phyloP scores from a whole-genome alignment of 2,888 invertebrate species.

The Ernsta delagoae region DNA sequence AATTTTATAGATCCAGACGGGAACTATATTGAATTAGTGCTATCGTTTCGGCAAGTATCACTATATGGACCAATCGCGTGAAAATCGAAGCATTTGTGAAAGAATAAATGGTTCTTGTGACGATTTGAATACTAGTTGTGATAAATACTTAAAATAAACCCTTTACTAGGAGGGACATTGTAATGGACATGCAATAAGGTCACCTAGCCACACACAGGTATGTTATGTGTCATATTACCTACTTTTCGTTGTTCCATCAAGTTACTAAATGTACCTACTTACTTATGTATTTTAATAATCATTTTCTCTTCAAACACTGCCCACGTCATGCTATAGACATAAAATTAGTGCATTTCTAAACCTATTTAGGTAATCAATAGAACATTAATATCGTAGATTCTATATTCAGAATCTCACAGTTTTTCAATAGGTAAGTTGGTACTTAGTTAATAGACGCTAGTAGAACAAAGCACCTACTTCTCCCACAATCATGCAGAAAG shows the following conservation, averaged over 20 bases:
- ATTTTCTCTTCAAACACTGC: too few species aligned
- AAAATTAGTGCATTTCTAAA: too few species aligned
- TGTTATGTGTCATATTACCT: background rate
- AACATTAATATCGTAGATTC: too few species aligned
- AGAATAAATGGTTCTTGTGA: too few species aligned
- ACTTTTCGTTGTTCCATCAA: too few species aligned
- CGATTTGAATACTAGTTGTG: background rate
- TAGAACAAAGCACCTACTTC: too few species aligned
- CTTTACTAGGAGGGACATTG: background rate
- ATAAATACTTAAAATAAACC: background rate
- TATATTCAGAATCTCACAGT: too few species aligned
- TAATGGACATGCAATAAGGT: background rate
- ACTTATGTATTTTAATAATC: background rate
- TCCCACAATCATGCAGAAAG: too few species aligned
- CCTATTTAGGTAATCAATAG: too few species aligned
- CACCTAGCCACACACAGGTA: slow-evolving; percentile 17
- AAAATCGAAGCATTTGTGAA: background rate
- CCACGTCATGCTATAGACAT: background rate
- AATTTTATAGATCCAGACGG: slow-evolving; percentile 26
- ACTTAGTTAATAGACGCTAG: too few species aligned
- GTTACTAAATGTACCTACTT: background rate
- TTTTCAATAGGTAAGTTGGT: too few species aligned
- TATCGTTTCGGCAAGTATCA: background rate
- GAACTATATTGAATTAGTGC: too few species aligned
- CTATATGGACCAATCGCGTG: background rate